A percentile compares a stretch with the other conserved stretches of the same genome.
phyloP scores from a whole-genome alignment of 2,797 vertebrate genomes.

The Onychomys leucogaster region DNA sequence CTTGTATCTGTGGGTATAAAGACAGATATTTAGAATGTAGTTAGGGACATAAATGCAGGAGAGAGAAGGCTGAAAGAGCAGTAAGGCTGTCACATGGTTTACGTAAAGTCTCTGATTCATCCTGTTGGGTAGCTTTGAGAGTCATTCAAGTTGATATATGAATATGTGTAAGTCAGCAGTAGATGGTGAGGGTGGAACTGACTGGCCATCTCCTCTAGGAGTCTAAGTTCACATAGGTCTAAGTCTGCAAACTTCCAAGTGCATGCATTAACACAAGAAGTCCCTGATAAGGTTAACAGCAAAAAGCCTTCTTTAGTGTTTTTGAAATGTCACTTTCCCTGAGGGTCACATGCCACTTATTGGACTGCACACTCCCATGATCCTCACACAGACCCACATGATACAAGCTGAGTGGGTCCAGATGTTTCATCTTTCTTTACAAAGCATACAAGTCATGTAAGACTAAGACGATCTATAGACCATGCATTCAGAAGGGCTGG shows the following conservation, averaged over 20 bases:
- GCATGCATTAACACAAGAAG: background rate
- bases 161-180: background rate
- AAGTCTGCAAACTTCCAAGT: background rate
- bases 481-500: background rate
- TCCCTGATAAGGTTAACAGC: background rate
- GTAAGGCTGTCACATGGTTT: background rate
- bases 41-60: background rate
- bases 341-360: background rate
- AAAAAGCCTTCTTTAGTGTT: background rate
- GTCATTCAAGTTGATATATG: background rate
- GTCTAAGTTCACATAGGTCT: background rate
- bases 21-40: background rate
- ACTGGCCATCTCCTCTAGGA: background rate
- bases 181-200: background rate
- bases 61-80: background rate
- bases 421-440: background rate
- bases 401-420: background rate
- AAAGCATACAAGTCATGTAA: background rate
- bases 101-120: background rate
- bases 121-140: background rate
- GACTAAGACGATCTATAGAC: background rate
- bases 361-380: background rate
- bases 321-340: background rate
- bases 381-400: background rate
- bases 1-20: background rate